Percentiles rank a stretch among this genome's conserved stretches.
These are phyloP conservation scores for Eupleurogrammus muticus DNA, from an alignment of 2,797 vertebrate species.

Conservation along the genomic window DNA sequence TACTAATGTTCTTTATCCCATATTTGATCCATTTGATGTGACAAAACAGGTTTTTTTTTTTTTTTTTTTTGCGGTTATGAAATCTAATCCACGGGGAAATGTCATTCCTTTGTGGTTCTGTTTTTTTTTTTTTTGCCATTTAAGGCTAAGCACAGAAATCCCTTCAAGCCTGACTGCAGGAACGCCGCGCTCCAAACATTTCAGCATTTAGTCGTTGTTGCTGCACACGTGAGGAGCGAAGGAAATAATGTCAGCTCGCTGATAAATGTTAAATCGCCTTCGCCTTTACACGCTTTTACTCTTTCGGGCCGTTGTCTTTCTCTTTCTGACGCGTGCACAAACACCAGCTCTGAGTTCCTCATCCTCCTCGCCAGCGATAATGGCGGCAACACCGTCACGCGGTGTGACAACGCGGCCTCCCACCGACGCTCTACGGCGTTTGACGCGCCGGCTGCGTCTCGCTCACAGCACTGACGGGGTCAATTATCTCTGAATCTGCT, in stretches of 20 bases:
- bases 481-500: slow-evolving; percentile 80
- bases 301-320: slow-evolving; percentile 43
- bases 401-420: slow-evolving; percentile 74
- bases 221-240: background rate
- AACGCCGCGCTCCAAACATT: slow-evolving; percentile 7
- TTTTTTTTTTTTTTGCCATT: slow-evolving; percentile 15
- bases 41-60: slow-evolving; percentile 9
- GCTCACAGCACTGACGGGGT: slow-evolving; percentile 67
- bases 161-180: background rate
- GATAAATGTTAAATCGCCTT: slow-evolving; percentile 51
- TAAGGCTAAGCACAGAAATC: background rate
- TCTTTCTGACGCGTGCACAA: slow-evolving; percentile 8
- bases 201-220: slow-evolving; percentile 7
- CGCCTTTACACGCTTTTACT: background rate
- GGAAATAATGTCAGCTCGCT: slow-evolving; percentile 24
- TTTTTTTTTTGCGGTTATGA: slow-evolving; percentile 16
- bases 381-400: slow-evolving; percentile 69
- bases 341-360: slow-evolving; percentile 42
- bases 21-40: slow-evolving; percentile 35
- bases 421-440: slow-evolving; percentile 56
- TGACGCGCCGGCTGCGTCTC: slow-evolving; percentile 53
- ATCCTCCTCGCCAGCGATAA: slow-evolving; percentile 60
- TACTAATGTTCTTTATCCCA: slow-evolving; percentile 14
- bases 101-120: background rate
- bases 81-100: slow-evolving; percentile 39